Base-by-base conservation (phyloP, 2,113 vertebrate genomes). In the Daboia siamensis region DNA sequence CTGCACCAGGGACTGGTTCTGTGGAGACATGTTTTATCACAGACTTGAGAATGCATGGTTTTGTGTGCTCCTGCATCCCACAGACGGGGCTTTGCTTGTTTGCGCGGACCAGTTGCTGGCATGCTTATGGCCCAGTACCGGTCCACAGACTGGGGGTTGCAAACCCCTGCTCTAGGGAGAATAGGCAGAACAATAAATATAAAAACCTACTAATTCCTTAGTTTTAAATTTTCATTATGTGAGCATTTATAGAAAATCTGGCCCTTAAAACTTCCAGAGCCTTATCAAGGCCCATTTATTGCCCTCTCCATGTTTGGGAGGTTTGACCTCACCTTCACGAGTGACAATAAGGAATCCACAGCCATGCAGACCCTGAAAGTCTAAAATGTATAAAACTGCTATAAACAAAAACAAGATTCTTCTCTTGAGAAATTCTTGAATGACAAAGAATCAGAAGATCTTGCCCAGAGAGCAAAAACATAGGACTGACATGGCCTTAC, bases 401-500 rank as follows among this genome's bases (percentile, higher is more conserved):
- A 17, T 44, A 80, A 80, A 88, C n/a, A 88, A 33, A 17, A 88
- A 21, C 48, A 55, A 52, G 29, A 55, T 87, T 54, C 26, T 33
- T 88, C 33, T 56, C 39, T 85, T 85, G 23, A 88, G 39, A 33
- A 57, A 88, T 5, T 54, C 9, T 15, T 15, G 44, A 88, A 44
- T 15, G 95, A 44, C 17, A 55, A 56, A 29, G 48, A 26, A 33
- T 88, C 23, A 48, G 52, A 86, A 51, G 12, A 29, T 0, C 33
- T 56, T 39, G 6, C 33, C 23, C 90, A 86, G 89, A 24, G 86
- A 2, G 1, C 55, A 20, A 57, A 91, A 90, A 20, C 1, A 48
- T 39, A 51, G 6, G 48, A 17, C 6, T 17, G 23, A n/a, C 57
- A 33, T 59, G 44, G 23, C 5, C 95, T 93, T 98, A 99, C 99